Conservation (phyloP, 1,140 invertebrate species). For the Papilio xuthus region DNA sequence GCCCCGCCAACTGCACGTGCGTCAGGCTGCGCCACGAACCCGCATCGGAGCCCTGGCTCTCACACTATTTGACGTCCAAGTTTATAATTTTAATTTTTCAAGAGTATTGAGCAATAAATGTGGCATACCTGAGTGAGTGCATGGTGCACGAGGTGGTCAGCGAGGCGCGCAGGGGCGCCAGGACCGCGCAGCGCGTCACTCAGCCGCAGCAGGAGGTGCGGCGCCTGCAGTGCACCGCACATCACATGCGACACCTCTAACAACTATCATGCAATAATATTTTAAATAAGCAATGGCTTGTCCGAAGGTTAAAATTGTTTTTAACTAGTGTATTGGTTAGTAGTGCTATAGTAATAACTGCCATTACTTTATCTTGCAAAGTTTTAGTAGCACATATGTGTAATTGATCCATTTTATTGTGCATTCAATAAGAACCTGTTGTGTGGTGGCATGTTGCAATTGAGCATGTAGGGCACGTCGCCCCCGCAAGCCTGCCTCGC, state of each 20-base stretch:
- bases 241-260: not conserved
- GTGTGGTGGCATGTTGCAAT: not conserved
- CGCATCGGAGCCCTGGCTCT: slow-evolving; percentile 12
- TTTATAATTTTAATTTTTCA: no score
- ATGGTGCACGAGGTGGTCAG: not conserved
- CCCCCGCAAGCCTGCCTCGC: not conserved
- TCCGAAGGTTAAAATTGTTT: not conserved
- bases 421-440: slow-evolving; percentile 15
- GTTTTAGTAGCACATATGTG: no score
- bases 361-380: no score
- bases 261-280: not conserved
- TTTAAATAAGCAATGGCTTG: not conserved
- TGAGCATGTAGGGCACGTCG: slow-evolving; percentile 29
- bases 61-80: not conserved
- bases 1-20: not conserved
- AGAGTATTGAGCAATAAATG: not conserved
- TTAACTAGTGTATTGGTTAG: not conserved
- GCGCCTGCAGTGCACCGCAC: slow-evolving; percentile 25
- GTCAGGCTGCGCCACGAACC: not conserved
- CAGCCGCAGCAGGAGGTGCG: slow-evolving; percentile 28
- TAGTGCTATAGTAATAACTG: not conserved
- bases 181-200: slow-evolving; percentile 23
- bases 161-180: slow-evolving; percentile 19
- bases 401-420: not conserved
- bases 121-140: not conserved